Base-by-base conservation (phyloP, 2,797 vertebrate species). In the Microctenopoma steveboyesi region DNA sequence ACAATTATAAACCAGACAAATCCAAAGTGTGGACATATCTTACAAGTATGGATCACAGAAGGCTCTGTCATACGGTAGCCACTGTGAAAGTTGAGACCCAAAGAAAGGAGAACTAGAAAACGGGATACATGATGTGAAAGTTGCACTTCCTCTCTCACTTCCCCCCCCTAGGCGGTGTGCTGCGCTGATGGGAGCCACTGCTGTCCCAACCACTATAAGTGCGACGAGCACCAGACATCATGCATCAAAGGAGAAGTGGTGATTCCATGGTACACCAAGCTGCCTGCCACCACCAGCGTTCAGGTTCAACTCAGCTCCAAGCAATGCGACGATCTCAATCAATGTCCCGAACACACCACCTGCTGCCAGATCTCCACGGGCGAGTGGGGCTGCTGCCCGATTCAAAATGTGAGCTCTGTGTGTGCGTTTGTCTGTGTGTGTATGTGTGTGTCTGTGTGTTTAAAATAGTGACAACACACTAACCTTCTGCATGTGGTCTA, bases 261-360 rank as follows among this genome's bases (percentile, higher is more conserved):
- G 64, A 89, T 94, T 22, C 92, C 92, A 0, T 94, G 92, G 92
- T 93, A 91, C 83, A 90, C 79, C 27, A 93, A 94, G 71, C 62
- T 92, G 8, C 59, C 87, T 0, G 82, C 90, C 3, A 28, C 12
- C 55, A 30, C 8, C 22, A 56, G 33, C 25, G 0, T 39, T 3
- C 9, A 69, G 50, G 50, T 45, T 0, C 13, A 77, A 0, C 25
- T 53, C 22, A 12, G 13, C 3, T 2, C 69, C 1, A 81, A 88
- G 45, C 22, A 33, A 11, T 92, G 83, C 4, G 76, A 88, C 2
- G 25, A 3, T 5, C 11, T 12, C 33, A 61, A 0, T 2, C 71
- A 56, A 1, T 93, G 92, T 58, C 84, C 87, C 0, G 45, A 76
- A 2, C 61, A 62, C 37, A 78, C 81, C 47, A 87, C 84, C 76